phyloP scores from a whole-genome alignment of 2,113 vertebrate genomes.

The Diadophis punctatus region DNA sequence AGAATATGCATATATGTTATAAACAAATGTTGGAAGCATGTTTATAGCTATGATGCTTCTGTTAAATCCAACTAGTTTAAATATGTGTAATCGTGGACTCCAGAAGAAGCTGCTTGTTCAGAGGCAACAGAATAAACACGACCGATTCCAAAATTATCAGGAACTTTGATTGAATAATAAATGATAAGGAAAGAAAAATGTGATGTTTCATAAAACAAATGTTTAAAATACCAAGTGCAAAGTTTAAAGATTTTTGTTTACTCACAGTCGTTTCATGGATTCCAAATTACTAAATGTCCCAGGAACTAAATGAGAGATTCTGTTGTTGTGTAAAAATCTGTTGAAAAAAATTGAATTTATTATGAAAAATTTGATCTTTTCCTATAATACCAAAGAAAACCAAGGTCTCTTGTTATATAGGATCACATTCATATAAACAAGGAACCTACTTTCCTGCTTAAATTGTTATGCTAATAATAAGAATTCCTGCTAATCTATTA shows the following conservation, averaged over 20 bases:
- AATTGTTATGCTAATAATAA: not conserved
- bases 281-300: conserved; percentile 91
- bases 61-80: not conserved
- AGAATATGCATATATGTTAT: not conserved
- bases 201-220: not conserved
- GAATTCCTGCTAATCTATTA: not conserved
- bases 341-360: conserved; percentile 28
- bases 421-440: not conserved
- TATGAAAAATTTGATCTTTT: conserved; percentile 16
- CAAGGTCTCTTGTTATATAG: not conserved
- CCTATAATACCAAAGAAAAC: not conserved
- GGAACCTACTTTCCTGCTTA: not conserved
- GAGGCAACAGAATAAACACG: not conserved
- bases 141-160: not conserved
- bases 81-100: not conserved
- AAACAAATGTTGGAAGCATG: not conserved
- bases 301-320: conserved; percentile 87
- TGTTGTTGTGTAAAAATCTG: conserved; percentile 98
- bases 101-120: not conserved
- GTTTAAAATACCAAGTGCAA: not conserved
- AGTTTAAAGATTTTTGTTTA: conserved; percentile 44
- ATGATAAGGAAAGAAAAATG: not conserved
- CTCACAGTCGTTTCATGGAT: conserved; percentile 97
- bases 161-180: not conserved
- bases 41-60: not conserved